These are phyloP conservation scores for Capitella teleta DNA, from an alignment of 1,140 invertebrate genomes.

Conservation along the genomic window DNA sequence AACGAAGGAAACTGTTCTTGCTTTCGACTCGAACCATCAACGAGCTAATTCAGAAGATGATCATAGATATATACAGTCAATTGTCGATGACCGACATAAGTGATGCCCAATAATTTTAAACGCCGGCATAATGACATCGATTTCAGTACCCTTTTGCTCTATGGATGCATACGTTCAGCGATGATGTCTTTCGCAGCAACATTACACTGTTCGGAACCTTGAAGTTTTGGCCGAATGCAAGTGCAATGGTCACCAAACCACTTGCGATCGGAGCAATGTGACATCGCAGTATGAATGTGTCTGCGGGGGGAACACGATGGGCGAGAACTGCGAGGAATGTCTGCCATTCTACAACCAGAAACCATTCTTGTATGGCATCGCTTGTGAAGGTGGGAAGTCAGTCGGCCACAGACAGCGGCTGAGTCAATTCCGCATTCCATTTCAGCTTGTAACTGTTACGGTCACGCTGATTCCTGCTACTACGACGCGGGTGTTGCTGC, in stretches of 20 bases:
- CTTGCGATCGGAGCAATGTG: conserved; percentile 13
- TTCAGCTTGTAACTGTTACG: conserved; percentile 73
- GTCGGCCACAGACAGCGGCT: conserved; percentile 3
- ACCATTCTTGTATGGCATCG: conserved; percentile 47
- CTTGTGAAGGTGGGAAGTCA: conserved; percentile 21
- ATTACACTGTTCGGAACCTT: conserved; percentile 17
- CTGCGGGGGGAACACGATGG: conserved; percentile 80
- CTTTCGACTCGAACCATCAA: too few species aligned
- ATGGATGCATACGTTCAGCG: too few species aligned
- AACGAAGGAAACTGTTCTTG: too few species aligned
- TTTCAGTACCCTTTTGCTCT: too few species aligned
- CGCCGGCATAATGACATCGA: too few species aligned
- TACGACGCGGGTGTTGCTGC: conserved; percentile 46
- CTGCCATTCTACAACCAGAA: conserved; percentile 86
- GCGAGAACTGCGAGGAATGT: conserved; percentile 76
- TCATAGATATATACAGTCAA: too few species aligned
- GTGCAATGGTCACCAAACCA: conserved; percentile 19
- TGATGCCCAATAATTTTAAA: too few species aligned
- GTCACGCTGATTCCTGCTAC: conserved; percentile 91
- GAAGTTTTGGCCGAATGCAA: conserved; percentile 18
- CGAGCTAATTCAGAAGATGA: too few species aligned
- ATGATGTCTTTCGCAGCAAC: too few species aligned
- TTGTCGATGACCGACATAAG: too few species aligned
- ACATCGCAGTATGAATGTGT: conserved; percentile 47
- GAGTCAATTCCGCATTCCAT: background rate